Conservation (phyloP, 2,797 vertebrate genomes). For the Gambelia wislizenii region DNA sequence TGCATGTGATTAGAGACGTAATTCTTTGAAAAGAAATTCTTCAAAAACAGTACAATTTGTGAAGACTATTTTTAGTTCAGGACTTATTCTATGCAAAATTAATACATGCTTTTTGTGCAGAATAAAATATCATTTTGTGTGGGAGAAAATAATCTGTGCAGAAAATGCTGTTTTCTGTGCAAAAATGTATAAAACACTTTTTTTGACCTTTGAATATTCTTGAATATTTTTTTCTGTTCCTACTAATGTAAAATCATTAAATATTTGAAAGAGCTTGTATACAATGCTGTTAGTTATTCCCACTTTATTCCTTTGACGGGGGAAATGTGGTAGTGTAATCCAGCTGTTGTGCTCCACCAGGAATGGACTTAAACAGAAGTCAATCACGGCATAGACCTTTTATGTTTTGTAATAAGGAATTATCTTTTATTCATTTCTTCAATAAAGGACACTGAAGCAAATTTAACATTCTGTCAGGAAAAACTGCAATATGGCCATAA, state of each 20-base stretch:
- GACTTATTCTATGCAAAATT: no score
- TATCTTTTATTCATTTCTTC: constrained; percentile 40
- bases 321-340: constrained; percentile 56
- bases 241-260: constrained; percentile 39
- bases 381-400: constrained; percentile 45
- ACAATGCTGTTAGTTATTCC: constrained; percentile 42
- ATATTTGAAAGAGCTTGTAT: constrained; percentile 41
- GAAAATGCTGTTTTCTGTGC: no score
- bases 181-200: no score
- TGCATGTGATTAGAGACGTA: no score
- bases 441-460: constrained; percentile 39
- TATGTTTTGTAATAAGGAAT: constrained; percentile 61
- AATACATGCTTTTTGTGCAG: no score
- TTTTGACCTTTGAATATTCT: no score
- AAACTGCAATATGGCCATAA: constrained; percentile 53
- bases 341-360: constrained; percentile 32
- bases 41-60: no score
- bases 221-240: not conserved
- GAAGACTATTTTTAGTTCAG: no score
- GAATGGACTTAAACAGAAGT: constrained; percentile 54
- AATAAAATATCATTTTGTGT: no score
- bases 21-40: no score
- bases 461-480: constrained; percentile 51
- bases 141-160: no score
- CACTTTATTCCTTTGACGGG: constrained; percentile 42